Evolutionary conservation across 2,113 vertebrate species (phyloP).

Genomic region (Nothocercus julius): DNA sequence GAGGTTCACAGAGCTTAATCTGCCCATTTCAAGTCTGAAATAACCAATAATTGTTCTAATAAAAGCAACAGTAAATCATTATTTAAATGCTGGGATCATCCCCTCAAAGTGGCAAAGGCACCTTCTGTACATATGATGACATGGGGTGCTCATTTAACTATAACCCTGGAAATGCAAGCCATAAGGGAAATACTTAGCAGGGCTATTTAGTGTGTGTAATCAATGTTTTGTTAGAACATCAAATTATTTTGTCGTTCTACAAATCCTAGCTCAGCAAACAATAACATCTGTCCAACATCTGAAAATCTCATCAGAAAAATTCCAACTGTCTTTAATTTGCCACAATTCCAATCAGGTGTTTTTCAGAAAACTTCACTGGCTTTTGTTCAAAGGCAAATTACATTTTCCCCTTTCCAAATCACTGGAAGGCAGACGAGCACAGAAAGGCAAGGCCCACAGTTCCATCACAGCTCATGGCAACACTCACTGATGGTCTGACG

Average conservation of each 20-base stretch:
- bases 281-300: conserved; percentile 56
- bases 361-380: conserved; percentile 25
- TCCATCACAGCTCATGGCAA: neutral
- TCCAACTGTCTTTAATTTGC: conserved; percentile 26
- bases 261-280: conserved; percentile 58
- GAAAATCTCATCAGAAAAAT: conserved; percentile 48
- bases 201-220: conserved; percentile 17
- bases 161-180: conserved; percentile 35
- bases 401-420: neutral
- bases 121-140: conserved; percentile 60
- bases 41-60: conserved; percentile 79
- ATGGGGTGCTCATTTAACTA: conserved; percentile 46
- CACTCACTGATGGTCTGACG: neutral
- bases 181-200: conserved; percentile 28
- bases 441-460: neutral
- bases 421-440: neutral
- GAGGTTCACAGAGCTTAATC: conserved; percentile 60
- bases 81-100: conserved; percentile 71
- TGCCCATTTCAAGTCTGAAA: conserved; percentile 72
- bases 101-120: conserved; percentile 63
- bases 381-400: conserved; percentile 42
- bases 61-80: conserved; percentile 75
- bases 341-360: conserved; percentile 28
- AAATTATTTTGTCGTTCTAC: conserved; percentile 32
- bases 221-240: conserved; percentile 45